A percentile compares a stretch with the other conserved stretches of the same genome.
Evolutionary conservation across 2,113 vertebrate genomes (phyloP).

Genomic region (Panurus biarmicus): DNA sequence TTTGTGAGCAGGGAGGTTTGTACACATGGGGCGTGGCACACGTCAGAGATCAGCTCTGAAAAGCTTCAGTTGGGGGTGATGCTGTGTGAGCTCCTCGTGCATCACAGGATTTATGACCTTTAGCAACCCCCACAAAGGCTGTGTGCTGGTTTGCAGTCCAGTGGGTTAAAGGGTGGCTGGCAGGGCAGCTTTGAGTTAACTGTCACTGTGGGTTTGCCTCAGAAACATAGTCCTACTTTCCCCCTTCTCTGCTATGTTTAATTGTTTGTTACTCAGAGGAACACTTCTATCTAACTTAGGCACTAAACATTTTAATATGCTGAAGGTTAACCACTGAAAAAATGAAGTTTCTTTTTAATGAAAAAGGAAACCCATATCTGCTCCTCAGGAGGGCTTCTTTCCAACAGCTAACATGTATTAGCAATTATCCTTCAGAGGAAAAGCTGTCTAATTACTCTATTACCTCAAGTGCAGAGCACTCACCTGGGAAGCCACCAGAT

Average conservation of each 20-base stretch:
- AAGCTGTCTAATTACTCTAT: constrained; percentile 60
- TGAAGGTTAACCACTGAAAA: constrained; percentile 44
- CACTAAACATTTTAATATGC: constrained; percentile 40
- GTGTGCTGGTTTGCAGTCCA: not conserved
- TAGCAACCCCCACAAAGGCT: not conserved
- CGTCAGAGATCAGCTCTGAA: not conserved
- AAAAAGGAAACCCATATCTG: constrained; percentile 30
- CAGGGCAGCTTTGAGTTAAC: not conserved
- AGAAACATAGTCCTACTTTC: not conserved
- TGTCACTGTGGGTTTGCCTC: not conserved
- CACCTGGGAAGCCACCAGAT: constrained; percentile 57
- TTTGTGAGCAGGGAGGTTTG: not conserved
- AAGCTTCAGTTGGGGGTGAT: not conserved
- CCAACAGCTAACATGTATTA: constrained; percentile 47
- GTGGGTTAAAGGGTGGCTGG: not conserved
- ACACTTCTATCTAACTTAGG: not conserved
- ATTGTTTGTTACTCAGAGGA: constrained; percentile 41
- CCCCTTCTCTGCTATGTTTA: not conserved
- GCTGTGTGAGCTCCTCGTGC: not conserved
- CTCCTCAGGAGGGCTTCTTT: constrained; percentile 45
- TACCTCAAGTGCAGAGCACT: constrained; percentile 46
- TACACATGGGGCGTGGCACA: not conserved
- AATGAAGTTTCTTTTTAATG: constrained; percentile 56
- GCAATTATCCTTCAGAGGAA: constrained; percentile 57
- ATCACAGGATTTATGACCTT: not conserved